Evolutionary conservation across 2,888 invertebrate species (phyloP), one percentile per base, ranked within the genome.

Genomic region (Callyntrura guangdongensis): DNA sequence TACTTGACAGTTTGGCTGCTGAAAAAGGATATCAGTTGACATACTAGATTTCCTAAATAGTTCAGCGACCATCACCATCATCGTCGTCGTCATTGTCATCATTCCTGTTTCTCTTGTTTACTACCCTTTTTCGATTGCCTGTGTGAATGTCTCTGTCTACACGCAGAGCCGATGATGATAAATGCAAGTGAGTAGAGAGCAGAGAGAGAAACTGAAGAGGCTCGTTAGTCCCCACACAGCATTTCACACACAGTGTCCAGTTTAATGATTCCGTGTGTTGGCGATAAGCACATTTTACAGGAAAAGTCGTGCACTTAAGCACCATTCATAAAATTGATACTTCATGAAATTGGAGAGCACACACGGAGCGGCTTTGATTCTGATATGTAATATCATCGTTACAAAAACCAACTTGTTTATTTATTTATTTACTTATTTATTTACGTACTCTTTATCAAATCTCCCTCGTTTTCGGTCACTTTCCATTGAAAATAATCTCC

Each of bases 21-120:
- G 83, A 69, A 84, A 84, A 84, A 84, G 83, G 83, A 84, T 84
- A 84, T 84, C 64, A 27, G 69, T 69, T 69, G 83, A 69, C 83
- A 53, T 64, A 59, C 17, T 56, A 83, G 47, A 53, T 83, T 83
- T 84, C 67, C 83, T 67, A 22, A 64, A 64, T 6, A 67, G 67
- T 69, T 67, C 5, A 25, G 14, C 53, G 77, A 77, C 77, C 22
- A 22, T 77, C 49, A 25, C 22, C n/a, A 81, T 59, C 6, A 17
- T 17, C n/a, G 56, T 56, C 3, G 17, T 59, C n/a, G 17, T 17
- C 6, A 17, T 59, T 6, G 59, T 17, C n/a, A n/a, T 59, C 59
- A 59, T 17, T 59, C 59, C 59, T 59, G 14, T 59, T 17, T 59
- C 17, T 59, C 53, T 53, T 36, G 36, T 36, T 14, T 53, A 53